phyloP scores from a whole-genome alignment of 2,113 vertebrate species.

The Equus przewalskii region DNA sequence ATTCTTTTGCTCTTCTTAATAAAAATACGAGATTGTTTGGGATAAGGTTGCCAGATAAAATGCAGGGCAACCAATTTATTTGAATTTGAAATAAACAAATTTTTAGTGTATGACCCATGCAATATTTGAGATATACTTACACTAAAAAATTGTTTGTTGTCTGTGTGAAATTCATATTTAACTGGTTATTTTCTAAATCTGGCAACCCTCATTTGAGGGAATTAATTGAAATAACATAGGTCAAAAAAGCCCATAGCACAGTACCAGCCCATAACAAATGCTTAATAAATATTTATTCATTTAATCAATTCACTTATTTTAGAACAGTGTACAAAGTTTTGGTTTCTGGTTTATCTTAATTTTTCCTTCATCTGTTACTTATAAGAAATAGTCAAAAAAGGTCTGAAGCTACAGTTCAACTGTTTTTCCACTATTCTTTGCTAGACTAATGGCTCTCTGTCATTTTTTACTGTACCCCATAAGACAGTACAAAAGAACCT shows the following conservation, averaged over 20 bases:
- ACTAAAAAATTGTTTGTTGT: conserved; percentile 15
- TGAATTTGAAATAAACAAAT: conserved; percentile 56
- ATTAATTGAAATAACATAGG: background rate
- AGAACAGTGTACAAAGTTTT: background rate
- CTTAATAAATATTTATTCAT: conserved; percentile 34
- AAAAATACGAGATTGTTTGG: conserved; percentile 41
- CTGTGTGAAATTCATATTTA: conserved; percentile 36
- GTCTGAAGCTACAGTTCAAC: background rate
- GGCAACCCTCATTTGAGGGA: background rate
- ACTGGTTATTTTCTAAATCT: background rate
- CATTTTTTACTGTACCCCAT: background rate
- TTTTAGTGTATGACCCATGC: background rate
- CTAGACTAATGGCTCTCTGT: background rate
- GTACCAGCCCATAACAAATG: background rate
- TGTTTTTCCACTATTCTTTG: background rate
- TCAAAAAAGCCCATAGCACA: background rate
- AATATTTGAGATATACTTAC: background rate
- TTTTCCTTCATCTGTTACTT: conserved; percentile 8
- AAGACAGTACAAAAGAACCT: background rate
- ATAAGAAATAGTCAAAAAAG: background rate
- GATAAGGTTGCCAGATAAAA: background rate
- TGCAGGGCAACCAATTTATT: conserved; percentile 26
- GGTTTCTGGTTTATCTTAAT: background rate
- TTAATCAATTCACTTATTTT: background rate
- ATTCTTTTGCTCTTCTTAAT: conserved; percentile 18